Base-by-base conservation (phyloP, 2,888 invertebrate species). In the Epiblema foenella region DNA sequence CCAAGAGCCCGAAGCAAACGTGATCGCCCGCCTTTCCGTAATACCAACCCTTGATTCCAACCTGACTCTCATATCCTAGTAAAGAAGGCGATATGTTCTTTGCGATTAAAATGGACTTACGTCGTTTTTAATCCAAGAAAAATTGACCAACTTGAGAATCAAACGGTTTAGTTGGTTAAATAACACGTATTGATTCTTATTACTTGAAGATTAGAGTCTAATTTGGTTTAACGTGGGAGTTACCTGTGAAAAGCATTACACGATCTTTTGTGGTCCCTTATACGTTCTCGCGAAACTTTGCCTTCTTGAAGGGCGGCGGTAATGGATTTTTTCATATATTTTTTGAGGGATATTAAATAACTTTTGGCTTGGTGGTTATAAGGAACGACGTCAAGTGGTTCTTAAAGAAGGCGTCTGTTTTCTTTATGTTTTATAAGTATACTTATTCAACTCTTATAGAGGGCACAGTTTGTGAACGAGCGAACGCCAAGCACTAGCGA, bases 251-350 rank as follows among this genome's bases (percentile, higher is more conserved):
- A 54, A 37, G 11, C 39, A 3, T 54, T 18, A 64, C 52, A 39
- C 20, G 63, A 20, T 62, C 60, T 20, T 60, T 68, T 59, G 58
- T 60, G 60, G 56, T 39, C 49, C 0, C 20, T 15, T 54, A 42
- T 29, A 62, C 42, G 54, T 24, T 69, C 63, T 37, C 54, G 15
- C 20, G 17, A 51, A 69, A 69, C 49, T 46, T 69, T 63, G 39
- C 49, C 57, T 42, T 51, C 52, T 56, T 46, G 63, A 37, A 58
- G 42, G 68, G 63, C n/a, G 67, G 12, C 62, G 52, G 58, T 63
- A 72, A 68, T 56, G 68, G 37, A 54, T 69, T 64, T 65, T 66
- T 66, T 66, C 51, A 66, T 66, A 59, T 57, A 62, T 63, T 52
- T 56, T 58, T 37, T 17, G 52, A 49, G 63, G 20, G 69, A 63